Base-by-base conservation (phyloP, 2,113 vertebrate species). In the Syngnathus floridae region DNA sequence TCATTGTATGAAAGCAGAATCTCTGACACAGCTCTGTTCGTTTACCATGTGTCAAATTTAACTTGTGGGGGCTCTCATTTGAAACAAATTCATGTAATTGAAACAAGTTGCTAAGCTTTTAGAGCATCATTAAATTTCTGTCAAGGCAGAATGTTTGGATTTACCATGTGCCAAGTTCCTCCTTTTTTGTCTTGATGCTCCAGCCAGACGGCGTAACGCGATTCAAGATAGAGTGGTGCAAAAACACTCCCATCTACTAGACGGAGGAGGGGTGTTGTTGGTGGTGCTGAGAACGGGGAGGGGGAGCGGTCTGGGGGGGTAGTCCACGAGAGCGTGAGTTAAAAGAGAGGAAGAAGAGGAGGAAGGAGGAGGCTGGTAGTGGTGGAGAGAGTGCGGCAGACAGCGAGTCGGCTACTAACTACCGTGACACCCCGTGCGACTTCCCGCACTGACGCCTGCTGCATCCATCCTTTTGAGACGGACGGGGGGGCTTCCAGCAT, bases 141-240 rank as follows among this genome's bases (percentile, higher is more conserved):
- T 48, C 45, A 48, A 48, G 17, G 17, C 45, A 17, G 45, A 48
- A 17, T 48, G 14, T 48, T 22, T 22, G 10, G n/a, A 6, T 26
- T 55, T 31, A 31, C 49, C 52, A 55, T 14, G 54, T 35, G 54
- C 35, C 54, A 56, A 56, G 21, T 56, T 16, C 54, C 54, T 16
- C 13, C 2, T 56, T 56, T 56, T 35, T 54, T 26, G 51, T 56
- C 13, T 31, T 13, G 26, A 31, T 26, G 26, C 6, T 35, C 6
- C 26, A 91, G 91, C 91, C 92, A 84, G 92, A 88, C 91, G 88
- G 87, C 85, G 93, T 90, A 93, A 94, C 90, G 84, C 80, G 92
- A 94, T 90, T 86, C 91, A 85, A 88, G 88, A 88, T 89, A 88
- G 92, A 92, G 91, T 86, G 75, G 67, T 88, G 91, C 90, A 88